Percentiles rank a stretch among this genome's conserved stretches.
These are phyloP conservation scores for Platynereis dumerilii DNA, from an alignment of 2,888 invertebrate genomes.

Conservation along the genomic window DNA sequence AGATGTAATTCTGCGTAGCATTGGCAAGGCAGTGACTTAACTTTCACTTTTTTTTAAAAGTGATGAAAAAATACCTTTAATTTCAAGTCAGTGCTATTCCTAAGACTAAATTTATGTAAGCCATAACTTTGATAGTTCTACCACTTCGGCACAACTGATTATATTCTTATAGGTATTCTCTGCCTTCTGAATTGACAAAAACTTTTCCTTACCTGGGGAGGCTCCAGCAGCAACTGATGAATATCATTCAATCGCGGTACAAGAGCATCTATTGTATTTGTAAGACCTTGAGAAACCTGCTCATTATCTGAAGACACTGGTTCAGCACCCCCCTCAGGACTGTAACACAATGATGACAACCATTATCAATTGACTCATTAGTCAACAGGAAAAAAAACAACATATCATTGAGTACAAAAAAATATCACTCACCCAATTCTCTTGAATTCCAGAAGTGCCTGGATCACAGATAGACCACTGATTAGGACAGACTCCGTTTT, in stretches of 20 bases:
- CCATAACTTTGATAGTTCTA: too few species aligned
- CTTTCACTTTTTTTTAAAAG: too few species aligned
- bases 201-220: constrained; percentile 75
- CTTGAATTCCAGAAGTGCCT: constrained; percentile 71
- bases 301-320: constrained; percentile 63
- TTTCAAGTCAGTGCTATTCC: too few species aligned
- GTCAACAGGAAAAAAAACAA: background rate
- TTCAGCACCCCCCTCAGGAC: constrained; percentile 58
- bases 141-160: too few species aligned
- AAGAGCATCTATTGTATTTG: constrained; percentile 72
- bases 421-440: constrained; percentile 25
- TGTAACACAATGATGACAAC: constrained; percentile 29
- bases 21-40: too few species aligned
- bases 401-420: background rate
- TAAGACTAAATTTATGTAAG: too few species aligned
- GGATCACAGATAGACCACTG: constrained; percentile 80
- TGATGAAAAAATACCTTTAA: too few species aligned
- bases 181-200: too few species aligned
- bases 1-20: too few species aligned
- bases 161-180: too few species aligned
- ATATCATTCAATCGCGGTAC: constrained; percentile 75
- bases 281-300: constrained; percentile 70
- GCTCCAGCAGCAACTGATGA: constrained; percentile 73
- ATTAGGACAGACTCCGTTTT: constrained; percentile 72
- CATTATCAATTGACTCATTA: background rate